These are phyloP conservation scores for Oophaga pumilio DNA, from an alignment of 2,113 vertebrate species.

Conservation along the genomic window DNA sequence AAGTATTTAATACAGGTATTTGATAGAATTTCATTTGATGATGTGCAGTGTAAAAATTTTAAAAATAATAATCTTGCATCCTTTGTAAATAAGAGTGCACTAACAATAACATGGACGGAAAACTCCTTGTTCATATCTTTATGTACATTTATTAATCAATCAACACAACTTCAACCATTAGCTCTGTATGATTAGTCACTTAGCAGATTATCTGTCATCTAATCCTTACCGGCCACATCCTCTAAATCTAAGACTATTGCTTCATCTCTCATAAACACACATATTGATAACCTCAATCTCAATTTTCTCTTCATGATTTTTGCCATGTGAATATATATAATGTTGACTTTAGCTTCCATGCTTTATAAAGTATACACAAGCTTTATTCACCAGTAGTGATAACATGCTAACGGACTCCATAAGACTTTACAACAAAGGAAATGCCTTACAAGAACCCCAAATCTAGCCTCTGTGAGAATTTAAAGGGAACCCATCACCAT, in stretches of 20 bases:
- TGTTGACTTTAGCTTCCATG: background rate
- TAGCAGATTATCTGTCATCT: background rate
- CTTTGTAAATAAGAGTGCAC: no score
- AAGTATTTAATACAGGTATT: no score
- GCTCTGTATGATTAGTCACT: background rate
- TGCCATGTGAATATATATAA: background rate
- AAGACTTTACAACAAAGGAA: no score
- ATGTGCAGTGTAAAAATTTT: no score
- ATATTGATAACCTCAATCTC: background rate
- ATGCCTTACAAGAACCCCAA: no score
- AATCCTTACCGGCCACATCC: constrained; percentile 19
- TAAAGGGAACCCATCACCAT: no score
- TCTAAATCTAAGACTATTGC: background rate
- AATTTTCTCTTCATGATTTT: background rate
- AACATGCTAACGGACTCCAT: no score
- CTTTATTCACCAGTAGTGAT: background rate
- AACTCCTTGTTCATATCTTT: background rate
- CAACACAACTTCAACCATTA: background rate
- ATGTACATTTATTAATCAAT: background rate
- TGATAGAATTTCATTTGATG: no score
- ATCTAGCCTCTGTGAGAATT: no score
- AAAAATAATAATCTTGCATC: no score
- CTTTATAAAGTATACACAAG: background rate
- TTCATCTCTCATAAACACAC: constrained; percentile 16
- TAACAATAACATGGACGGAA: background rate